Percentiles rank a stretch among this genome's conserved stretches.
Conservation (phyloP, 2,113 vertebrate genomes). For the Puntigrus tetrazona region DNA sequence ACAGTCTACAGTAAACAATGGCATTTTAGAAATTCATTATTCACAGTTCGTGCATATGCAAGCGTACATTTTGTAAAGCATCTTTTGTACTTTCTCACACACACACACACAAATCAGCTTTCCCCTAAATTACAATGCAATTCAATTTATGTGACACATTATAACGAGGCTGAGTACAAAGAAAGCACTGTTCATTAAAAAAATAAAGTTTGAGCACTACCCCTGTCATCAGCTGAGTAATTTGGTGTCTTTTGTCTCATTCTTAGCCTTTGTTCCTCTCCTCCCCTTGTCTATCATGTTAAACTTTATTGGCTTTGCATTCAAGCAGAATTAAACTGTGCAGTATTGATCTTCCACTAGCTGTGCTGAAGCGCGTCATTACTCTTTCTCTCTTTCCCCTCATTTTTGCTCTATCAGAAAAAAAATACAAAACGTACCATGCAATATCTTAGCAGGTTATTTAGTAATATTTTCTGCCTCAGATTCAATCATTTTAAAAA, state of each 20-base stretch:
- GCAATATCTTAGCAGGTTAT: background rate
- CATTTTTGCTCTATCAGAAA: background rate
- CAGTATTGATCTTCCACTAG: conserved; percentile 17
- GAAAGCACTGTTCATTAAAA: background rate
- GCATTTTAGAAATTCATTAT: background rate
- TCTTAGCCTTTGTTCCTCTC: conserved; percentile 10
- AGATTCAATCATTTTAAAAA: background rate
- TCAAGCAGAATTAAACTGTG: conserved; percentile 18
- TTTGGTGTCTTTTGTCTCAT: conserved; percentile 1
- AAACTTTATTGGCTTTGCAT: background rate
- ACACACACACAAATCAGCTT: background rate
- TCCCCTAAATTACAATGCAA: background rate
- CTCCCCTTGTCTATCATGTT: background rate
- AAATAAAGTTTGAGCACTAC: background rate
- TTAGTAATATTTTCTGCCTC: background rate
- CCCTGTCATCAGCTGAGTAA: background rate
- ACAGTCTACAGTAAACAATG: background rate
- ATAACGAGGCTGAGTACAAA: background rate
- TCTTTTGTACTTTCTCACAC: background rate
- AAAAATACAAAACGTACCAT: background rate
- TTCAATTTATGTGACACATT: background rate
- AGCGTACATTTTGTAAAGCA: background rate
- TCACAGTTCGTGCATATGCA: background rate
- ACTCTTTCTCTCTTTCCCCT: background rate
- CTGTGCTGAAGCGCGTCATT: background rate